Percentiles rank a stretch among this genome's conserved stretches.
These are phyloP conservation scores for Eulemur coronatus DNA, from an alignment of 2,797 vertebrate genomes.

Conservation along the genomic window DNA sequence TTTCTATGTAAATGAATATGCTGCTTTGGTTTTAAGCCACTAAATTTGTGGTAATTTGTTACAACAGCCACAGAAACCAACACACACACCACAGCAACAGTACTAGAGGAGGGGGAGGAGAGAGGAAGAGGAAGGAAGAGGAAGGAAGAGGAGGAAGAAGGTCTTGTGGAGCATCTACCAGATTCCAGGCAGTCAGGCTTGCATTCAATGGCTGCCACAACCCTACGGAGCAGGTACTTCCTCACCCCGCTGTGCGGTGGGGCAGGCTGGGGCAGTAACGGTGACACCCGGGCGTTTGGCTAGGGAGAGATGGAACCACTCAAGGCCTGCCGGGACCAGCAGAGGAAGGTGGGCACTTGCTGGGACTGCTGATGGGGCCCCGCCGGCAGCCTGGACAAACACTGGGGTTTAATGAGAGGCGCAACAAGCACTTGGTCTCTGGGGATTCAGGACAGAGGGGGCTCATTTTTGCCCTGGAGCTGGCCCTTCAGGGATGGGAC, in stretches of 20 bases:
- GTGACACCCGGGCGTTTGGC: background rate
- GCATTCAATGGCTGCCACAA: background rate
- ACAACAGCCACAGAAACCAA: background rate
- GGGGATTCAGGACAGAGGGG: background rate
- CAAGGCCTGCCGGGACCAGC: background rate
- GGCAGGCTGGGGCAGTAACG: background rate
- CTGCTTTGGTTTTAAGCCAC: background rate
- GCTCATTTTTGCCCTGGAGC: background rate
- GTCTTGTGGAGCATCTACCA: background rate
- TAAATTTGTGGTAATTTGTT: background rate
- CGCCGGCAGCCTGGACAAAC: background rate
- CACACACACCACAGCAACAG: background rate
- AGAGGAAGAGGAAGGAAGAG: background rate
- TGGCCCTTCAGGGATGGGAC: background rate
- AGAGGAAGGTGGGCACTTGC: background rate
- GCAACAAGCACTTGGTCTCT: background rate
- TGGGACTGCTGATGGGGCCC: background rate
- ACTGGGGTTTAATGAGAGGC: background rate
- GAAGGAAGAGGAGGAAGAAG: background rate
- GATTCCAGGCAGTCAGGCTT: too few relatives aligned
- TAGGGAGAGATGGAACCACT: background rate
- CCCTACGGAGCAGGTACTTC: background rate
- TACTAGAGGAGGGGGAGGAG: background rate
- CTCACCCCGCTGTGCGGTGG: background rate
- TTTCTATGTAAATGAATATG: background rate